Base-by-base conservation (phyloP, 2,113 vertebrate genomes). In the Elgaria multicarinata region DNA sequence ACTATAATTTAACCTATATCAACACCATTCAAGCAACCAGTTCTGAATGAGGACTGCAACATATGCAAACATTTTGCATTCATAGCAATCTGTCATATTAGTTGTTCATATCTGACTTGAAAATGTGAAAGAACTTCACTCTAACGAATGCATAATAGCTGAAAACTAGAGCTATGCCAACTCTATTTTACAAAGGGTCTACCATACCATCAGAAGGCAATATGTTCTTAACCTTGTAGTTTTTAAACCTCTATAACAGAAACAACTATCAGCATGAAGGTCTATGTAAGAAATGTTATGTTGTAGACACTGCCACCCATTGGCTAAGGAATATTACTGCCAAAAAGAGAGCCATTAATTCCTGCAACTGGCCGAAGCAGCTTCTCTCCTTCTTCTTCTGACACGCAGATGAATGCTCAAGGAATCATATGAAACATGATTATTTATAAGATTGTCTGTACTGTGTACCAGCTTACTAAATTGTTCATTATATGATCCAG, bases 271-370 rank as follows among this genome's bases (percentile, higher is more conserved):
- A 77, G 22, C 10, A n/a, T 18, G 18, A 46, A 24, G 14, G 36
- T 24, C 64, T 7, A 39, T 69, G 24, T 36, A 90, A 75, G 67
- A 87, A 87, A 44, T 83, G 36, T 84, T 39, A 12, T 46, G 91
- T 36, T 89, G 22, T 46, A 85, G 58, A 64, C 9, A 85, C 72
- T 89, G 87, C 62, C 88, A 91, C 74, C 77, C 91, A 86, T 83
- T 91, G 85, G 93, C 79, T 53, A 1, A 79, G 86, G 46, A 50
- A 36, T 7, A 86, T 71, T 91, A 90, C 28, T 69, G 3, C 71
- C 90, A 86, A 2, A 82, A 46, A 76, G 24, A 8, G 6, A 72
- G 42, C 33, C 75, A 44, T 62, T 67, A 53, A 13, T 87, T 78
- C 42, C 18, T 64, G 8, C 13, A 62, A 77, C 1, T 64, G 62